These are phyloP conservation scores for Molanna angustata DNA, from an alignment of 2,888 invertebrate species.

Conservation along the genomic window DNA sequence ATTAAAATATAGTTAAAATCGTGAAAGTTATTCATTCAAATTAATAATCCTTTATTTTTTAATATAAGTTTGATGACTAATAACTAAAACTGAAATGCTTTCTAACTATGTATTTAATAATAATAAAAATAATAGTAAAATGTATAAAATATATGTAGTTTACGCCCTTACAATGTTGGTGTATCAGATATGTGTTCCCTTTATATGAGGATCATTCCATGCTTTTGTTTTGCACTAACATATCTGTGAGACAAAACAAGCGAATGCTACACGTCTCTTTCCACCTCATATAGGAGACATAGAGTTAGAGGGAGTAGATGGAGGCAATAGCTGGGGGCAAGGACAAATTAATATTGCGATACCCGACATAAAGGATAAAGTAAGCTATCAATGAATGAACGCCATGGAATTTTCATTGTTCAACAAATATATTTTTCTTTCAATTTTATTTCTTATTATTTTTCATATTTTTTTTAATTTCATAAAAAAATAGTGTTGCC, in stretches of 20 bases:
- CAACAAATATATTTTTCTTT: too few species aligned
- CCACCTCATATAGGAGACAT: slow-evolving; percentile 5
- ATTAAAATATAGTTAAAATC: too few species aligned
- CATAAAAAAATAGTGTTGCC: too few species aligned
- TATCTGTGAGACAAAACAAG: slow-evolving; percentile 11
- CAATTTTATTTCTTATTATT: too few species aligned
- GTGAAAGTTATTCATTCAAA: too few species aligned
- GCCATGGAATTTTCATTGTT: too few species aligned
- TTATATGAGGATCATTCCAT: slow-evolving; percentile 31
- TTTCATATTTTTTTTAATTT: too few species aligned
- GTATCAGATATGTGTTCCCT: slow-evolving; percentile 23
- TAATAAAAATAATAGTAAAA: not conserved
- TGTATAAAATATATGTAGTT: not conserved
- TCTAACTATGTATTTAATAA: too few species aligned
- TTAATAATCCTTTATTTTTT: too few species aligned
- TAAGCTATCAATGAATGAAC: slow-evolving; percentile 22
- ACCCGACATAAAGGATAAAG: slow-evolving; percentile 24
- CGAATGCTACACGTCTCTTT: slow-evolving; percentile 16
- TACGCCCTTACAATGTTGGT: slow-evolving; percentile 5
- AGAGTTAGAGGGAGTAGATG: slow-evolving; percentile 19
- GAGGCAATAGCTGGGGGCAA: slow-evolving; percentile 19
- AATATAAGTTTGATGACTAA: too few species aligned
- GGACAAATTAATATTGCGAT: slow-evolving; percentile 31
- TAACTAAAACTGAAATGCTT: too few species aligned
- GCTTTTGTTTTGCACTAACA: slow-evolving; percentile 30